Evolutionary conservation across 2,888 invertebrate species (phyloP).

Genomic region (Harpagoxenus sublaevis): DNA sequence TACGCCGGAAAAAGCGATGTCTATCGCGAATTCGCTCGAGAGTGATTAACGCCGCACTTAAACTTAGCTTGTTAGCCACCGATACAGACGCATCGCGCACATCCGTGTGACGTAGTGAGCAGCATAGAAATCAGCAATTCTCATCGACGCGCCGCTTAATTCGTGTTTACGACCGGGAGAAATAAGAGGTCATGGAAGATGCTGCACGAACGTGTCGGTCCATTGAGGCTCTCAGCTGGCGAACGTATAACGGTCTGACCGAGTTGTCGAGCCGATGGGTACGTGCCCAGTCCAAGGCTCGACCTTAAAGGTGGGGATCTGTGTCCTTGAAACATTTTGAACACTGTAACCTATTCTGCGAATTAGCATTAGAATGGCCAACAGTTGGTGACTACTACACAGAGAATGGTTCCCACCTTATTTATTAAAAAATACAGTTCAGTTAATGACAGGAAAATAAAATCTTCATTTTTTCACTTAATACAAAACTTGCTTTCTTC

Average conservation of each 20-base stretch:
- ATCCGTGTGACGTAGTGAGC: not conserved
- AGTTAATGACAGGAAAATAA: not conserved
- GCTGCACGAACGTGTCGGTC: slow-evolving; percentile 67
- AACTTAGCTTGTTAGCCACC: not conserved
- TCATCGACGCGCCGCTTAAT: slow-evolving; percentile 24
- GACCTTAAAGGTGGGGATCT: slow-evolving; percentile 73
- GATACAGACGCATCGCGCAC: not conserved
- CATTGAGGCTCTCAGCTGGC: slow-evolving; percentile 82
- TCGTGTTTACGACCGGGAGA: slow-evolving; percentile 50
- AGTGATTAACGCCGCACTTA: slow-evolving; percentile 16
- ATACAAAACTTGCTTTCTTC: not conserved
- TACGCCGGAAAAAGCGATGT: not conserved
- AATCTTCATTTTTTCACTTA: not conserved
- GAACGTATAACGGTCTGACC: slow-evolving; percentile 83
- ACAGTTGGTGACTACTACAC: not conserved
- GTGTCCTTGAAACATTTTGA: slow-evolving; percentile 78
- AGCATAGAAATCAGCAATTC: slow-evolving; percentile 1
- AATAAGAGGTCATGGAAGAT: slow-evolving; percentile 62
- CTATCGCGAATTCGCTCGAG: slow-evolving; percentile 9
- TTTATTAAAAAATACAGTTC: not conserved
- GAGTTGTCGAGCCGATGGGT: slow-evolving; percentile 76
- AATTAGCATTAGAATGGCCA: not conserved
- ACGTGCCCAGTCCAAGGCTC: slow-evolving; percentile 58
- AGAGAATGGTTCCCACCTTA: not conserved
- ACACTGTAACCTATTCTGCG: slow-evolving; percentile 40